Evolutionary conservation across 1,140 invertebrate genomes (phyloP).

Genomic region (Drosophila micromelanica): DNA sequence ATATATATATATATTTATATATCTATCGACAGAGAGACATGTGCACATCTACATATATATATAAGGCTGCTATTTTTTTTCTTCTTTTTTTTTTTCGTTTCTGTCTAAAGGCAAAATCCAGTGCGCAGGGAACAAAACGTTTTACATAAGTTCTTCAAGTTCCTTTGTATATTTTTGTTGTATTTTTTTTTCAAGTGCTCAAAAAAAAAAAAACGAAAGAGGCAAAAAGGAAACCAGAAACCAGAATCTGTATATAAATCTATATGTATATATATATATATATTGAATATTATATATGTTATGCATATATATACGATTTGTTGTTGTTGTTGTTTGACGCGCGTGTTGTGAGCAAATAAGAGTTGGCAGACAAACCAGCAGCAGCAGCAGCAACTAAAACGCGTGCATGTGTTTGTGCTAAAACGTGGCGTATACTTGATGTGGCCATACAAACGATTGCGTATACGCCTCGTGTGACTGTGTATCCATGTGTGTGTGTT

Average conservation of each 20-base stretch:
- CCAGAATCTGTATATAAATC: conserved; percentile 14
- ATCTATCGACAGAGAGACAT: no score
- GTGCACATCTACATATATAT: no score
- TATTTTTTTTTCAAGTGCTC: no score
- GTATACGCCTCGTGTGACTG: conserved; percentile 70
- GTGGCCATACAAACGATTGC: conserved; percentile 59
- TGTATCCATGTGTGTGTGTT: no score
- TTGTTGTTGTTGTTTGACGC: conserved; percentile 50
- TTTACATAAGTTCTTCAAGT: no score
- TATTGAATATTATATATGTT: conserved; percentile 7
- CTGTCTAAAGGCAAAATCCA: no score
- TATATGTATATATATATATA: conserved; percentile 29
- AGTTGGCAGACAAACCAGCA: neutral
- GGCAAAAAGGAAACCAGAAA: conserved; percentile 8
- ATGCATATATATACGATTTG: conserved; percentile 13
- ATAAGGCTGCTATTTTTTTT: no score
- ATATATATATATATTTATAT: no score
- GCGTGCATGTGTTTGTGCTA: conserved; percentile 20
- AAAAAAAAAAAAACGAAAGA: no score
- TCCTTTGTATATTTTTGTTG: no score
- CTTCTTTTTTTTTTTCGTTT: no score
- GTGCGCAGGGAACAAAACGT: no score
- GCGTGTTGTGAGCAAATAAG: conserved; percentile 30
- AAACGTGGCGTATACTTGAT: conserved; percentile 74
- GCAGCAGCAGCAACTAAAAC: neutral